Percentiles rank a stretch among this genome's conserved stretches.
These are phyloP conservation scores for Agrilus planipennis DNA, from an alignment of 1,140 invertebrate species.

Conservation along the genomic window DNA sequence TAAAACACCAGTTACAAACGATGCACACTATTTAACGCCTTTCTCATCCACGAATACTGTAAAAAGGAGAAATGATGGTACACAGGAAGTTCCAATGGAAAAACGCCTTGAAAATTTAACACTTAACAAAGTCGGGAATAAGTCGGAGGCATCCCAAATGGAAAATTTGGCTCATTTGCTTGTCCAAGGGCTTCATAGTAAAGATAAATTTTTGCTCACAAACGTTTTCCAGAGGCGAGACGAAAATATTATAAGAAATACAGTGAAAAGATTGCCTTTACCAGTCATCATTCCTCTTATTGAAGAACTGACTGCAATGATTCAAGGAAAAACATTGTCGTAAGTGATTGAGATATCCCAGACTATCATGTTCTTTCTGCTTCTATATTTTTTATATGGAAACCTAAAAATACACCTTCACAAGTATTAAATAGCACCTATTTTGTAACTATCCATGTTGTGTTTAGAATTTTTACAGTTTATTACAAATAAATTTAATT, in stretches of 20 bases:
- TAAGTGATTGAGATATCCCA: slow-evolving; percentile 35
- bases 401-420: too few relatives aligned
- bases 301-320: slow-evolving; percentile 45
- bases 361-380: not conserved
- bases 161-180: slow-evolving; percentile 62
- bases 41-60: slow-evolving; percentile 22
- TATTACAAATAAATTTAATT: too few relatives aligned
- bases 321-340: slow-evolving; percentile 48
- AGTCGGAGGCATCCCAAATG: slow-evolving; percentile 36
- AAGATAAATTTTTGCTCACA: slow-evolving; percentile 50
- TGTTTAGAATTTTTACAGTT: too few relatives aligned
- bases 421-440: slow-evolving; percentile 7
- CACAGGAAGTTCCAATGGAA: slow-evolving; percentile 61
- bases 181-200: slow-evolving; percentile 65
- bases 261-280: slow-evolving; percentile 48
- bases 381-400: too few relatives aligned
- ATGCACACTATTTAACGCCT: slow-evolving; percentile 39
- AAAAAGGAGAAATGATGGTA: slow-evolving; percentile 37
- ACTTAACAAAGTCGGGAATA: slow-evolving; percentile 32
- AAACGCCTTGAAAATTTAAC: slow-evolving; percentile 59
- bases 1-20: slow-evolving; percentile 32
- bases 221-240: slow-evolving; percentile 44
- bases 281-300: slow-evolving; percentile 47
- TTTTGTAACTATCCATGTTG: too few relatives aligned
- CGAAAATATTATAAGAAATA: slow-evolving; percentile 44